phyloP scores from a whole-genome alignment of 1,140 invertebrate genomes.

The Drosophila gunungcola region DNA sequence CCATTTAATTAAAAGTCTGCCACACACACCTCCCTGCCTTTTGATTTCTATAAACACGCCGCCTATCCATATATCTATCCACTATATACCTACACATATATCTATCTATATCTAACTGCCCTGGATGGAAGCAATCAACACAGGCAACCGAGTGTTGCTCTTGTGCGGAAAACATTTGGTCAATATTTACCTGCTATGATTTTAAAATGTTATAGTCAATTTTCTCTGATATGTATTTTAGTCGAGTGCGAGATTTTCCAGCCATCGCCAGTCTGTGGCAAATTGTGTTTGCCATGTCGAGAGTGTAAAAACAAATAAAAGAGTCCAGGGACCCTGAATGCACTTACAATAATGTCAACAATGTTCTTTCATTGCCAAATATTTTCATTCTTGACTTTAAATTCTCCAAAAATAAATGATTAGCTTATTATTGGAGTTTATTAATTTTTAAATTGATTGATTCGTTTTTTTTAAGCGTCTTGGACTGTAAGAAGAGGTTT shows the following conservation, averaged over 20 bases:
- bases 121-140: constrained; percentile 29
- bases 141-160: constrained; percentile 1
- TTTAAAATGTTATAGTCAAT: constrained; percentile 68
- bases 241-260: constrained; percentile 40
- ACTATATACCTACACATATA: neutral
- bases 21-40: neutral
- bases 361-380: constrained; percentile 15
- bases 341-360: constrained; percentile 49
- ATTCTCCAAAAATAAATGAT: neutral
- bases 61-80: neutral
- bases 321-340: constrained; percentile 18
- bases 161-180: constrained; percentile 16
- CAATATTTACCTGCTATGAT: constrained; percentile 71
- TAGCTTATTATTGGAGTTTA: no score
- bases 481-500: neutral
- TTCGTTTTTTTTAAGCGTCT: no score
- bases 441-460: no score
- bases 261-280: constrained; percentile 32
- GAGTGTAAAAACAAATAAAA: constrained; percentile 60
- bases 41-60: neutral
- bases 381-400: constrained; percentile 14
- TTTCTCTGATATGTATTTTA: constrained; percentile 44
- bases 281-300: constrained; percentile 58
- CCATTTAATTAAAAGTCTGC: constrained; percentile 64
- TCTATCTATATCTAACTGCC: constrained; percentile 4